phyloP scores from a whole-genome alignment of 1,140 invertebrate genomes.

The Eurosta solidaginis region DNA sequence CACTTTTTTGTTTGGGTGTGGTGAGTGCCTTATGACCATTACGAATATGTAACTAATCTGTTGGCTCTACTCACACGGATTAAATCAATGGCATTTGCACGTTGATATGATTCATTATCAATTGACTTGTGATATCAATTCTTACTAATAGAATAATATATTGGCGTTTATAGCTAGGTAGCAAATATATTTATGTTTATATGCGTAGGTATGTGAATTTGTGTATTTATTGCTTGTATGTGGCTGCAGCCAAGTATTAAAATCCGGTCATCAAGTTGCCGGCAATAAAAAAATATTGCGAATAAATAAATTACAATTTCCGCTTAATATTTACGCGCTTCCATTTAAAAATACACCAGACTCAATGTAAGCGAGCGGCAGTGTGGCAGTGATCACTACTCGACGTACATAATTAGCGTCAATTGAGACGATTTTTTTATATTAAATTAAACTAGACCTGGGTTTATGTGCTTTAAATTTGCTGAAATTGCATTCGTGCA shows the following conservation, averaged over 20 bases:
- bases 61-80: slow-evolving; percentile 15
- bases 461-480: neutral
- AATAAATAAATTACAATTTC: slow-evolving; percentile 21
- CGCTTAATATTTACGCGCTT: slow-evolving; percentile 20
- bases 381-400: neutral
- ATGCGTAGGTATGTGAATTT: no score
- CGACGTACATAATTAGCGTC: slow-evolving; percentile 6
- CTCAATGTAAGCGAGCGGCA: no score
- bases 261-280: slow-evolving; percentile 9
- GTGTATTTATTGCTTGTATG: neutral
- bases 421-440: neutral
- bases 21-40: no score
- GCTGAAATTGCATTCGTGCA: neutral
- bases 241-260: neutral
- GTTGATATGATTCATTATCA: neutral
- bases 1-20: no score
- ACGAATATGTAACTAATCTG: no score
- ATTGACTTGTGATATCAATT: neutral
- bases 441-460: neutral
- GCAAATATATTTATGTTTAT: no score
- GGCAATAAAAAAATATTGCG: neutral
- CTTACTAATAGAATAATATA: neutral
- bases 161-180: no score
- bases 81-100: slow-evolving; percentile 16
- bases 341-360: neutral